A percentile compares a stretch with the other conserved stretches of the same genome.
Evolutionary conservation across 2,113 vertebrate species (phyloP).

Genomic region (Spea bombifrons): DNA sequence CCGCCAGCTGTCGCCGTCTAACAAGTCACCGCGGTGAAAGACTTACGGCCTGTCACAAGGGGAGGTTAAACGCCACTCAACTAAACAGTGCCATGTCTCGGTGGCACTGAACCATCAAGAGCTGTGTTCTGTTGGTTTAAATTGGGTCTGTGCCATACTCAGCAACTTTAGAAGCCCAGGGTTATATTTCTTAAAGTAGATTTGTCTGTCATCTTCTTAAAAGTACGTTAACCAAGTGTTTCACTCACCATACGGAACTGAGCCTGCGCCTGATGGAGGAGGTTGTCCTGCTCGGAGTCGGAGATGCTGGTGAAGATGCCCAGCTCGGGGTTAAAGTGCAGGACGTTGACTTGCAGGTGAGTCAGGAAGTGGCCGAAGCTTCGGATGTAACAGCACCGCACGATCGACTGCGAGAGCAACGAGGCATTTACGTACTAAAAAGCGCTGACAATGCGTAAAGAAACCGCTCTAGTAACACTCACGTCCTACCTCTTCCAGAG

Average conservation of each 20-base stretch:
- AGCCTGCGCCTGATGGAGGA: constrained; percentile 89
- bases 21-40: neutral
- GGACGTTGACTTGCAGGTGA: constrained; percentile 85
- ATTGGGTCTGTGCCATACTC: no score
- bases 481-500: constrained; percentile 80
- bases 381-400: constrained; percentile 87
- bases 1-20: accelerated
- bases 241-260: constrained; percentile 93
- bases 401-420: constrained; percentile 69
- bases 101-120: neutral
- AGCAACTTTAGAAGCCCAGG: no score
- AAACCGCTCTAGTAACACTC: neutral
- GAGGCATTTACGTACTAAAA: neutral
- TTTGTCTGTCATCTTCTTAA: no score
- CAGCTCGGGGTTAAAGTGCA: constrained; percentile 90
- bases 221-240: neutral
- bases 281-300: constrained; percentile 81
- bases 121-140: no score
- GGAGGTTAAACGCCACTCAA: no score
- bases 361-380: constrained; percentile 95
- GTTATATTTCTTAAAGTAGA: no score
- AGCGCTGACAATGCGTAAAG: neutral
- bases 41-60: neutral
- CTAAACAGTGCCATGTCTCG: neutral
- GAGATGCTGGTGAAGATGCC: constrained; percentile 92